Evolutionary conservation across 2,888 invertebrate genomes (phyloP), one percentile per base, ranked within the genome.

Genomic region (Tetragnatha montana): DNA sequence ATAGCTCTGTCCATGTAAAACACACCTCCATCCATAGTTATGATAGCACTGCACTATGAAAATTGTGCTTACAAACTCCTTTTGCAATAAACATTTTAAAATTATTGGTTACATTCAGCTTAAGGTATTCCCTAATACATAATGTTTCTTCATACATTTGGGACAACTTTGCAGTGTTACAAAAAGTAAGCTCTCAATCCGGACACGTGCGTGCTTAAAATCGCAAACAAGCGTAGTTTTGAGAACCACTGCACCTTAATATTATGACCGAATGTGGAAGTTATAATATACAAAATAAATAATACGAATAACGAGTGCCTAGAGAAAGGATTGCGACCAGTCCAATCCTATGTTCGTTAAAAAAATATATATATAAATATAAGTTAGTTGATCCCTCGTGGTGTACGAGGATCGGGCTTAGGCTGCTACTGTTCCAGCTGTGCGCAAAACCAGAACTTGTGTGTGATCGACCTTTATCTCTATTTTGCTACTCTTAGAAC

Each of bases 371-470:
- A 60, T 60, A 60, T 4, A 60, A 14, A 60, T 60, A 60, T 60
- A 60, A 14, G 14, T 60, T 79, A 80, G 74, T 73, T 60, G 86
- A 73, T 71, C 69, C 17, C 35, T 35, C 35, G 35, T 35, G 35
- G 35, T 35, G 35, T 35, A 35, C 35, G 50, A 19, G 70, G 85
- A 85, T 75, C 60, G 51, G 35, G 35, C 19, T 70, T 78, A 78
- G 85, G 70, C 76, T 75, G 75, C 85, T 50, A 71, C 35, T 79
- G 80, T 80, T 47, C 79, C 71, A 73, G 74, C 73, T 86, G 60
- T 80, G 51, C 70, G 88, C 79, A 83, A 83, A 78, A 81, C 88
- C 88, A 88, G 88, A 88, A 88, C 79, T 88, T 88, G 60, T 70
- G 83, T 83, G 83, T 83, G 22, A 70, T 83, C 69, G 73, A 81